Base-by-base conservation (phyloP, 2,888 invertebrate genomes). In the Panopea generosa region DNA sequence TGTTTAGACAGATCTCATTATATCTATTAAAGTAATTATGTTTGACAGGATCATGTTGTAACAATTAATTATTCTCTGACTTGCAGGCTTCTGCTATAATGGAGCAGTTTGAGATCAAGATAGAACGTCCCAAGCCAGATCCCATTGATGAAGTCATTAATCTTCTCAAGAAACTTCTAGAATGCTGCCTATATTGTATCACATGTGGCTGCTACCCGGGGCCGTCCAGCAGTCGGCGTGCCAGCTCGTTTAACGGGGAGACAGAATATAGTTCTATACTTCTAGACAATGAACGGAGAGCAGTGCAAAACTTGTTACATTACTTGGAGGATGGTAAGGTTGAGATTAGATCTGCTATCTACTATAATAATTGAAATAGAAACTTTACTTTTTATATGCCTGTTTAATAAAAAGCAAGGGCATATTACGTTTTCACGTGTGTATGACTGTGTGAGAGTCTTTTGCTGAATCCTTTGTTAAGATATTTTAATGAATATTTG, bases 251-350 rank as follows among this genome's bases (percentile, higher is more conserved):
- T 6, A 83, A 83, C 52, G 75, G 82, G 0, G 87, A 88, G 16
- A 60, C 62, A 7, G 82, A 81, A 24, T 87, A 83, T 65, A 87
- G 84, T 52, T 81, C 84, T n/a, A 79, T 87, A 38, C 65, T 89
- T 56, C 57, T 87, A 72, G 89, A 90, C 49, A 86, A 80, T 59
- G 90, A 90, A 63, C 72, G 82, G 57, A 70, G 71, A 27, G 89
- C 89, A 9, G 86, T 90, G 14, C 79, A 85, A 57, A 87, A 86
- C 73, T 71, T 90, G 40, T 82, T 90, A 11, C 74, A 74, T n/a
- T 89, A 88, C 63, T 66, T 90, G 53, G 87, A 89, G 70, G 78
- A 86, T 66, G 87, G 88, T 89, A 56, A n/a, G n/a, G n/a, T n/a
- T n/a, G n/a, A n/a, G n/a, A n/a, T n/a, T n/a, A n/a, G n/a, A n/a